phyloP scores from a whole-genome alignment of 2,888 invertebrate species.

The Ophioninae sp. region DNA sequence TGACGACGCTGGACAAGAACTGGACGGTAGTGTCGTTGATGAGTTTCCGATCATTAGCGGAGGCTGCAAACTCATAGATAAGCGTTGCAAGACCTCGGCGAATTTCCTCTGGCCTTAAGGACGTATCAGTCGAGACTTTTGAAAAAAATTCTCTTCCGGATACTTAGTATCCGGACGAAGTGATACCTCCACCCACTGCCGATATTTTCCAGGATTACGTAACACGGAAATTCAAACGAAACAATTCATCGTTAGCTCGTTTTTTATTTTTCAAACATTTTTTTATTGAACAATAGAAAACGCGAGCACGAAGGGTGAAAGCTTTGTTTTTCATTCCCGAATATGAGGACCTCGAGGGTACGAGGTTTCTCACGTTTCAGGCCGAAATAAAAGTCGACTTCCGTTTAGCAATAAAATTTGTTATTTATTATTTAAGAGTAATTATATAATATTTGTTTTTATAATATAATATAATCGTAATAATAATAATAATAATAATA shows the following conservation, averaged over 20 bases:
- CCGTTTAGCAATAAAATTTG: conserved; percentile 71
- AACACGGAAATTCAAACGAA: too few species aligned
- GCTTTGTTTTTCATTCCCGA: too few species aligned
- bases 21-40: neutral
- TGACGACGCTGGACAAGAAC: neutral
- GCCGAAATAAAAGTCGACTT: conserved; percentile 5
- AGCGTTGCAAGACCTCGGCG: conserved; percentile 6
- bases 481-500: conserved; percentile 35
- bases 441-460: conserved; percentile 70
- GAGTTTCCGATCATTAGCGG: neutral
- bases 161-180: conserved; percentile 4
- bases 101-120: conserved; percentile 19
- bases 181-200: neutral
- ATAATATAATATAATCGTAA: conserved; percentile 59
- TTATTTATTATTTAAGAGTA: conserved; percentile 76
- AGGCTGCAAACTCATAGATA: conserved; percentile 1
- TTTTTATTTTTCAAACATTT: too few species aligned
- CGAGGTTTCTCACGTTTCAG: too few species aligned
- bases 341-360: too few species aligned
- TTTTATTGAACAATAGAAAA: too few species aligned
- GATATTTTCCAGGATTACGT: too few species aligned
- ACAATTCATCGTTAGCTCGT: too few species aligned
- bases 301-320: too few species aligned
- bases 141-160: conserved; percentile 1
- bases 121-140: neutral